Percentiles rank a stretch among this genome's conserved stretches.
phyloP scores from a whole-genome alignment of 2,888 invertebrate species.

The Phrixothrix hirtus region DNA sequence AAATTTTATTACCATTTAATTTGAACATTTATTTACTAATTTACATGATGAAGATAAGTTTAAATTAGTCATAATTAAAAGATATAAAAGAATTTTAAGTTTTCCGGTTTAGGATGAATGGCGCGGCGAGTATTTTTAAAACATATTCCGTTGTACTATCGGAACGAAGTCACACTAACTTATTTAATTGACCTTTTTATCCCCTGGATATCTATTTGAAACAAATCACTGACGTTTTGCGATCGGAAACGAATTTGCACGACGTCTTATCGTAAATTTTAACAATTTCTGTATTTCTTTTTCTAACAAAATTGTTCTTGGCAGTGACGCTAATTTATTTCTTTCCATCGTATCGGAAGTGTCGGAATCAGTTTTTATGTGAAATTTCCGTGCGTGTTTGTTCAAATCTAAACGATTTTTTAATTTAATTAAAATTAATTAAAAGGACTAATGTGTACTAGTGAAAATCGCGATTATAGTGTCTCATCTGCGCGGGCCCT shows the following conservation, averaged over 20 bases:
- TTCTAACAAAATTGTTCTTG: constrained; percentile 9
- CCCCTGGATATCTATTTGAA: constrained; percentile 14
- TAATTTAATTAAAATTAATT: neutral
- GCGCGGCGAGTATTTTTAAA: too few relatives aligned
- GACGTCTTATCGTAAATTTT: constrained; percentile 14
- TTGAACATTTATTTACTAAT: too few relatives aligned
- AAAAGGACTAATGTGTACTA: constrained; percentile 1
- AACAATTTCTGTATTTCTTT: constrained; percentile 5
- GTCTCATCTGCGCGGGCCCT: constrained; percentile 1
- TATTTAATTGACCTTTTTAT: constrained; percentile 20
- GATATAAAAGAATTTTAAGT: too few relatives aligned
- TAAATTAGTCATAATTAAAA: too few relatives aligned
- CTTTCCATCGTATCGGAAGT: constrained; percentile 3
- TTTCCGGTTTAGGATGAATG: too few relatives aligned
- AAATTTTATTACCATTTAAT: too few relatives aligned
- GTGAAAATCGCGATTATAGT: constrained; percentile 1
- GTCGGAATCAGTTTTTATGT: neutral
- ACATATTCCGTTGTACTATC: too few relatives aligned
- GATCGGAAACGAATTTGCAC: constrained; percentile 11
- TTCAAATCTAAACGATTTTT: neutral
- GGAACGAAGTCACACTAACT: too few relatives aligned
- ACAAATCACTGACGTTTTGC: constrained; percentile 10
- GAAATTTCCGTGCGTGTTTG: neutral
- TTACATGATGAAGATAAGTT: too few relatives aligned
- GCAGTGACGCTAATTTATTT: constrained; percentile 15